A percentile compares a stretch with the other conserved stretches of the same genome.
These are phyloP conservation scores for Calcarius lapponicus DNA, from an alignment of 2,797 vertebrate species.

Conservation along the genomic window DNA sequence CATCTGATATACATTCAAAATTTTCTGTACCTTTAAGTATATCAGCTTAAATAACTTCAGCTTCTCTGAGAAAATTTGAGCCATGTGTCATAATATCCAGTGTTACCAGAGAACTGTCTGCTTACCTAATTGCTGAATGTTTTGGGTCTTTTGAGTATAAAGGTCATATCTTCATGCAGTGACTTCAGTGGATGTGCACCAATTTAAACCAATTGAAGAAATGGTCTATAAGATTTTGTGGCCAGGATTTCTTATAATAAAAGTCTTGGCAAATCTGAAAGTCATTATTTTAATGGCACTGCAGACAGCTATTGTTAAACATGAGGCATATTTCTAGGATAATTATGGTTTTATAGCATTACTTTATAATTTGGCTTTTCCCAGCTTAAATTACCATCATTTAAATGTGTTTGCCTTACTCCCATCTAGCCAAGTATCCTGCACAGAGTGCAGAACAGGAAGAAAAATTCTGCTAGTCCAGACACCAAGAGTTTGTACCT, in stretches of 20 bases:
- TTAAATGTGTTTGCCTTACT: not conserved
- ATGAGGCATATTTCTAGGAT: not conserved
- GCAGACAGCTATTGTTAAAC: conserved; percentile 45
- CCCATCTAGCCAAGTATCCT: not conserved
- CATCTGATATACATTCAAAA: not conserved
- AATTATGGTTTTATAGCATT: conserved; percentile 23
- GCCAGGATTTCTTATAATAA: conserved; percentile 24
- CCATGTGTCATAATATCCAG: not conserved
- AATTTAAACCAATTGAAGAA: conserved; percentile 23
- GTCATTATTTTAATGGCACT: conserved; percentile 46
- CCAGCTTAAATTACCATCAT: not conserved
- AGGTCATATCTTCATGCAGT: not conserved
- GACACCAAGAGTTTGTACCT: not conserved
- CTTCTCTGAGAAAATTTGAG: not conserved
- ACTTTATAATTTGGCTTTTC: conserved; percentile 27
- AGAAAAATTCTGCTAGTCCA: not conserved
- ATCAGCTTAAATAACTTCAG: not conserved
- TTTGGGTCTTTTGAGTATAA: conserved; percentile 11
- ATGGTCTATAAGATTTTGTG: not conserved
- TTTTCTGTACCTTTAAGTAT: not conserved
- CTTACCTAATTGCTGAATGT: conserved; percentile 23
- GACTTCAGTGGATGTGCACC: not conserved
- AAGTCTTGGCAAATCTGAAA: conserved; percentile 30
- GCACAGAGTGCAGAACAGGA: not conserved
- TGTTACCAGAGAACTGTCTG: not conserved